phyloP scores from a whole-genome alignment of 1,140 invertebrate genomes.

The Rhizoglyphus robini region DNA sequence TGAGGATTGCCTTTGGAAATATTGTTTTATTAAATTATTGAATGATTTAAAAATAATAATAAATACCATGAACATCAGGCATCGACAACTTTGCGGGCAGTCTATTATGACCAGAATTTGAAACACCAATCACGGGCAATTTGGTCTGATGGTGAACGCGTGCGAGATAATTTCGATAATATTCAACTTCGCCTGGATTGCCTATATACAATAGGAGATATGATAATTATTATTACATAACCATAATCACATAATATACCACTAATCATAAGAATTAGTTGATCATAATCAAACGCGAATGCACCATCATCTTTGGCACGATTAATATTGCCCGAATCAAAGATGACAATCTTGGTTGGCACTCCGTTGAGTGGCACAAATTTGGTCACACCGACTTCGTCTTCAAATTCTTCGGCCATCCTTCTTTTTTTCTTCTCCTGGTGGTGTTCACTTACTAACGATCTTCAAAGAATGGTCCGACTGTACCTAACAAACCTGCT shows the following conservation, averaged over 20 bases:
- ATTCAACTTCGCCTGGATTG: slow-evolving; percentile 10
- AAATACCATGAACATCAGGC: background rate
- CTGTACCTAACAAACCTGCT: too few relatives aligned
- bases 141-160: background rate
- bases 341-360: slow-evolving; percentile 4
- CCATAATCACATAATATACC: background rate
- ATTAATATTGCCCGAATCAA: background rate
- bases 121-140: slow-evolving; percentile 11
- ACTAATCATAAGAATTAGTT: background rate
- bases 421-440: background rate
- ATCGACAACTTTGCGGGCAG: background rate
- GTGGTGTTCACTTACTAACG: too few relatives aligned
- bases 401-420: background rate
- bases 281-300: background rate
- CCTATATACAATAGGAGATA: slow-evolving; percentile 1
- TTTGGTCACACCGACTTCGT: background rate
- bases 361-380: background rate
- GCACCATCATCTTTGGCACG: background rate
- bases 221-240: background rate
- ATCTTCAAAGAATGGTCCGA: too few relatives aligned
- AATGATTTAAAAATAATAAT: background rate
- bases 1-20: slow-evolving; percentile 41
- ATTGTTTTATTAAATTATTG: too few relatives aligned
- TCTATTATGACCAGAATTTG: slow-evolving; percentile 11
- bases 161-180: background rate